Percentiles rank a stretch among this genome's conserved stretches.
Conservation (phyloP, 92 coral and sea anemone species). For the Porites rus region DNA sequence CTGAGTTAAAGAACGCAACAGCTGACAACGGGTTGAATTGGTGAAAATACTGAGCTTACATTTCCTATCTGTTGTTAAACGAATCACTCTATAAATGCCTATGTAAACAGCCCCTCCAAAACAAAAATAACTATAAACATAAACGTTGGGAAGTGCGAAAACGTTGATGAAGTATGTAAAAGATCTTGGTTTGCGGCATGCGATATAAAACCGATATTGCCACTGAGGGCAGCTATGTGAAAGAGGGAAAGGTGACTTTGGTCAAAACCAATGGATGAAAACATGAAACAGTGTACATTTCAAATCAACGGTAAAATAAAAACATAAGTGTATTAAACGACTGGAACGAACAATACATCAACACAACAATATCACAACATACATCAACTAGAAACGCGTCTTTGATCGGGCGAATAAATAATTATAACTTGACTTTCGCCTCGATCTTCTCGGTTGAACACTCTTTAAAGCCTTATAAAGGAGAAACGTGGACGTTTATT, state of each 20-base stretch:
- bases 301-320: conserved; percentile 3
- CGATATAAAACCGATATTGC: conserved; percentile 17
- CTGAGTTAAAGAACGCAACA: not conserved
- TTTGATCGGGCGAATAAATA: not conserved
- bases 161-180: conserved; percentile 3
- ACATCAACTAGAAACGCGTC: not conserved
- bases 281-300: not conserved
- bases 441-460: not conserved
- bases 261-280: not conserved
- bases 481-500: conserved; percentile 3
- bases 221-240: not conserved
- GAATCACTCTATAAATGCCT: conserved; percentile 1
- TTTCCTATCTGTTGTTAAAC: not conserved
- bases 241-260: not conserved
- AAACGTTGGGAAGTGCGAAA: conserved; percentile 8
- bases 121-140: not conserved
- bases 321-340: conserved; percentile 12
- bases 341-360: conserved; percentile 12
- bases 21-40: not conserved
- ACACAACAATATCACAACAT: not conserved
- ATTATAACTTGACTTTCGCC: not conserved
- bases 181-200: not conserved
- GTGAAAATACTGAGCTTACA: not conserved
- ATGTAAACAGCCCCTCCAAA: conserved; percentile 26
- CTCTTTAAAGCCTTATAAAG: not conserved